Conservation (phyloP, 1,140 invertebrate genomes). For the Tribolium madens region DNA sequence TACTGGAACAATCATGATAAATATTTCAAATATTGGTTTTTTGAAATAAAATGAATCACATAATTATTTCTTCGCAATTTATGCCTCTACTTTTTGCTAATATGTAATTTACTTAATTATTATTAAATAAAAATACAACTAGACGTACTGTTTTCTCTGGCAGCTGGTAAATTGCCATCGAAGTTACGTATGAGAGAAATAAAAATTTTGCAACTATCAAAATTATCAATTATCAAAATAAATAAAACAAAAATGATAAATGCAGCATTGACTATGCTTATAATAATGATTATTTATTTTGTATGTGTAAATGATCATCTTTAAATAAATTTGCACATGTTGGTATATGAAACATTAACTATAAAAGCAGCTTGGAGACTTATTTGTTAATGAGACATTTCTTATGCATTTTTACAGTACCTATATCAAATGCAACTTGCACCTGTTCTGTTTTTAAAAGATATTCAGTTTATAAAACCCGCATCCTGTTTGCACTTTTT, state of each 20-base stretch:
- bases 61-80: background rate
- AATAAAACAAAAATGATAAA: too few species aligned
- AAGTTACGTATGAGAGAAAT: background rate
- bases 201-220: background rate
- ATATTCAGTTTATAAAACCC: slow-evolving; percentile 24
- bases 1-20: background rate
- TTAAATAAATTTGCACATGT: background rate
- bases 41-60: background rate
- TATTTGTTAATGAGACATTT: slow-evolving; percentile 1
- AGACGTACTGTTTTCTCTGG: background rate
- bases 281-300: too few species aligned
- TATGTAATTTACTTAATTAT: background rate
- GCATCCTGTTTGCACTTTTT: slow-evolving; percentile 18
- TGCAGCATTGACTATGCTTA: too few species aligned
- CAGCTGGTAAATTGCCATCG: background rate
- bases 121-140: background rate
- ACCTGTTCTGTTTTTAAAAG: slow-evolving; percentile 16
- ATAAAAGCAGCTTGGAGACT: background rate
- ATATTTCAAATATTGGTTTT: background rate
- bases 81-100: background rate
- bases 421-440: slow-evolving; percentile 7
- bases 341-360: background rate
- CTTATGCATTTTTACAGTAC: slow-evolving; percentile 6
- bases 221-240: too few species aligned
- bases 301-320: background rate